phyloP scores from a whole-genome alignment of 1,140 invertebrate species.

The Lysiphlebus fabarum region DNA sequence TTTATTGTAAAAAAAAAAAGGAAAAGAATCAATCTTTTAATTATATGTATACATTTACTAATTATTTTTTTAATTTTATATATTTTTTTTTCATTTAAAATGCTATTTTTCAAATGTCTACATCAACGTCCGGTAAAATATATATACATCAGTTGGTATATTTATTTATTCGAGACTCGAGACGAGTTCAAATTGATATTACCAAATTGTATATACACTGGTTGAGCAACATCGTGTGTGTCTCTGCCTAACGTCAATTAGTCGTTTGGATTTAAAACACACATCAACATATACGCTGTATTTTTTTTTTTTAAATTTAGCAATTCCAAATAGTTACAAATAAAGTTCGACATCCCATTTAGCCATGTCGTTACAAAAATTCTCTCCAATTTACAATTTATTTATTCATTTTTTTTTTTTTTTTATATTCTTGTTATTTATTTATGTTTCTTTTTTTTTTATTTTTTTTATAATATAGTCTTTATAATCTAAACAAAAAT shows the following conservation, averaged over 20 bases:
- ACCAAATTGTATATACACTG: conserved; percentile 13
- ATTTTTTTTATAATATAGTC: no score
- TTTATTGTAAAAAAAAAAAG: no score
- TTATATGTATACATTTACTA: no score
- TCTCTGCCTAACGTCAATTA: conserved; percentile 39
- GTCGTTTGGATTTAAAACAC: conserved; percentile 11
- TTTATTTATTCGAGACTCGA: conserved; percentile 34
- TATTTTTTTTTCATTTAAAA: no score
- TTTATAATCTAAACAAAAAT: no score
- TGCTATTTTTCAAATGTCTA: conserved; percentile 27
- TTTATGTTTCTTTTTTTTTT: background rate
- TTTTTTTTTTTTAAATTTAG: background rate
- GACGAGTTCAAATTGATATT: conserved; percentile 35
- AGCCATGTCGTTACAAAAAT: background rate
- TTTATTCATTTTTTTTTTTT: background rate
- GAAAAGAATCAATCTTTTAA: no score
- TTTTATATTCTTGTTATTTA: conserved; percentile 25
- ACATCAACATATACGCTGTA: background rate
- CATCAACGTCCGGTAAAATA: conserved; percentile 37
- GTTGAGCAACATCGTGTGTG: conserved; percentile 13
- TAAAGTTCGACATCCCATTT: background rate
- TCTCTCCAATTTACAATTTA: background rate
- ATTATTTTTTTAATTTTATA: no score
- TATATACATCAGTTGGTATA: background rate
- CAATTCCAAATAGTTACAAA: no score